Conservation (phyloP, 2,888 invertebrate genomes). For the Steinernema hermaphroditum region DNA sequence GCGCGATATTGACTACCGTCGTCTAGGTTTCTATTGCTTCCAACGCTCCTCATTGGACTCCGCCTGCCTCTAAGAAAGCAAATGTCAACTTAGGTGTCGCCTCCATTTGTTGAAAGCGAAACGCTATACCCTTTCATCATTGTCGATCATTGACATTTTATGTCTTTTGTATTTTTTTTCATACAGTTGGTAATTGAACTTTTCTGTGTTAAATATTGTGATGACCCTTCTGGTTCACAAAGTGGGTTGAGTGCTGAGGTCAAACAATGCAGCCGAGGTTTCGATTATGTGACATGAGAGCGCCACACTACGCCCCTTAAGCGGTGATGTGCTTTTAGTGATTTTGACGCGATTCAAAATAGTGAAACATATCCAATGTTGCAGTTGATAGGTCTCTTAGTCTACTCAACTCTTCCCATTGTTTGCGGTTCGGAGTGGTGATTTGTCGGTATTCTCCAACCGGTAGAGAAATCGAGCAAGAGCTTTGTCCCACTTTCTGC, state of each 20-base stretch:
- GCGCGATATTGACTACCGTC: background rate
- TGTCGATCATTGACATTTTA: no score
- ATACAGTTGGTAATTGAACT: background rate
- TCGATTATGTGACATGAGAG: no score
- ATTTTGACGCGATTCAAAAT: no score
- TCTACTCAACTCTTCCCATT: background rate
- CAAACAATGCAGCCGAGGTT: background rate
- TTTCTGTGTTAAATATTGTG: background rate
- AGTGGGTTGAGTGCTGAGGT: background rate
- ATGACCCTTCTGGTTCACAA: background rate
- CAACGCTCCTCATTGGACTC: no score
- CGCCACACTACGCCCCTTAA: no score
- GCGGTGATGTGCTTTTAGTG: no score
- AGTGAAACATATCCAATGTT: no score
- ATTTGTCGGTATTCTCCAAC: constrained; percentile 22
- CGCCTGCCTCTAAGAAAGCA: background rate
- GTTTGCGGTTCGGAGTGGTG: constrained; percentile 10
- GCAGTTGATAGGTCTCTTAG: no score
- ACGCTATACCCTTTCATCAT: no score
- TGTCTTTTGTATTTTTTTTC: background rate
- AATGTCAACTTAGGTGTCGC: no score
- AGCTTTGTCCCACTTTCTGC: constrained; percentile 17
- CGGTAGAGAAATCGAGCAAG: constrained; percentile 16
- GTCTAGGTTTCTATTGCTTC: background rate
- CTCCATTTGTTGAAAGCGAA: no score